phyloP scores from a whole-genome alignment of 64 coral and sea anemone species.

The Montipora sp. region DNA sequence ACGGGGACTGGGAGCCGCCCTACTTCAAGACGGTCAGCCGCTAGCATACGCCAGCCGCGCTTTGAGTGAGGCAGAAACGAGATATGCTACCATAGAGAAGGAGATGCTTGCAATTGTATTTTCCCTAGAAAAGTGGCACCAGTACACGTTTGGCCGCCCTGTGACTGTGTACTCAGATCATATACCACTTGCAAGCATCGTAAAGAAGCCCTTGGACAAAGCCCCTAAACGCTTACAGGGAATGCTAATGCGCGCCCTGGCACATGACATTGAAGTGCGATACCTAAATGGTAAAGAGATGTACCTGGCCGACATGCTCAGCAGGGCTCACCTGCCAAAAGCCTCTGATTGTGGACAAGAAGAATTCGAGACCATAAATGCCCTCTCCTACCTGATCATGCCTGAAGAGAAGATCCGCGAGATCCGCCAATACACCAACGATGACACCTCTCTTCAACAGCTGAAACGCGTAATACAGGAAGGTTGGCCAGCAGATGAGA shows the following conservation, averaged over 20 bases:
- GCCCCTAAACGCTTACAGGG: background rate
- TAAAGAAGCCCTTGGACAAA: background rate
- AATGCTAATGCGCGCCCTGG: background rate
- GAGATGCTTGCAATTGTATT: background rate
- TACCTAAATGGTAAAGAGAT: background rate
- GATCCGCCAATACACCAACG: constrained; percentile 1
- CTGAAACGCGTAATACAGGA: no score
- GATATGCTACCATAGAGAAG: constrained; percentile 27
- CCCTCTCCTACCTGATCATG: background rate
- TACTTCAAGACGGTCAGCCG: background rate
- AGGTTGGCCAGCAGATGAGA: background rate
- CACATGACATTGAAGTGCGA: background rate
- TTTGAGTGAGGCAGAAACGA: background rate
- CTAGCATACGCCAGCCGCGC: constrained; percentile 15
- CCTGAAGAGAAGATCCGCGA: background rate
- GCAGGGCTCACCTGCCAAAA: background rate
- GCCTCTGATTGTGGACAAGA: background rate
- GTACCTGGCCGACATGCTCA: background rate
- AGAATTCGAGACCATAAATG: background rate
- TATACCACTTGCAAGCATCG: background rate
- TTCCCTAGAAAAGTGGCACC: constrained; percentile 21
- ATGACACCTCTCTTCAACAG: background rate
- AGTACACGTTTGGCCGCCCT: background rate
- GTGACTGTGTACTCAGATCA: background rate
- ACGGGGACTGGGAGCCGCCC: background rate